Evolutionary conservation across 1,140 invertebrate genomes (phyloP).

Genomic region (Thaumetopoea pityocampa): DNA sequence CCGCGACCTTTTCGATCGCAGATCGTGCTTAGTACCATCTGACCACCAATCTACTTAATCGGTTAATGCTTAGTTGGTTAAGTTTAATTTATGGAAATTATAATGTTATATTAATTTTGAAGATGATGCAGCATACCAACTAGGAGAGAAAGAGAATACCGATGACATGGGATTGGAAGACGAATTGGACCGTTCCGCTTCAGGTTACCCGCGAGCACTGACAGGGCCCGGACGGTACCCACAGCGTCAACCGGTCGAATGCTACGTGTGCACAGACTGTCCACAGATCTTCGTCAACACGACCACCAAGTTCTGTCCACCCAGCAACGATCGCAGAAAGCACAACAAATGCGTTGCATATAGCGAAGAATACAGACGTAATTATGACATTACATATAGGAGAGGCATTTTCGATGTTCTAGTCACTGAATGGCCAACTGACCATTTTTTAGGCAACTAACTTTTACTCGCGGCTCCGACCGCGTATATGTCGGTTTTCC

Average conservation of each 20-base stretch:
- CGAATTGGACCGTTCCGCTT: background rate
- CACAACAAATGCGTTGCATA: slow-evolving; percentile 41
- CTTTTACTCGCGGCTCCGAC: too few relatives aligned
- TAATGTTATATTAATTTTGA: too few relatives aligned
- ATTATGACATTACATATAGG: too few relatives aligned
- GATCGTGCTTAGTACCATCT: too few relatives aligned
- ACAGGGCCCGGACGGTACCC: background rate
- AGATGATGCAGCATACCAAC: slow-evolving; percentile 1
- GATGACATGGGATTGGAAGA: slow-evolving; percentile 2
- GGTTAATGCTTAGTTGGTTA: too few relatives aligned
- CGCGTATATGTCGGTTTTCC: too few relatives aligned
- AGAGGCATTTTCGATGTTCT: too few relatives aligned
- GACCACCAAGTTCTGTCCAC: slow-evolving; percentile 37
- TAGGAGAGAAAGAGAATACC: background rate
- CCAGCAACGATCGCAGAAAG: slow-evolving; percentile 28
- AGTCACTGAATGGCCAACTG: too few relatives aligned
- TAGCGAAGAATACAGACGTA: slow-evolving; percentile 46
- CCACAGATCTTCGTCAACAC: slow-evolving; percentile 23
- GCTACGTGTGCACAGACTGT: slow-evolving; percentile 43
- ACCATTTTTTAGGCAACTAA: too few relatives aligned
- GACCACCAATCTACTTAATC: too few relatives aligned
- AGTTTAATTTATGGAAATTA: too few relatives aligned
- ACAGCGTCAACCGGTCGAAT: slow-evolving; percentile 22
- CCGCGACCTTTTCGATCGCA: too few relatives aligned
- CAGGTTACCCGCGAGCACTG: background rate